phyloP scores from a whole-genome alignment of 2,797 vertebrate genomes.

The Glyptemys insculpta region DNA sequence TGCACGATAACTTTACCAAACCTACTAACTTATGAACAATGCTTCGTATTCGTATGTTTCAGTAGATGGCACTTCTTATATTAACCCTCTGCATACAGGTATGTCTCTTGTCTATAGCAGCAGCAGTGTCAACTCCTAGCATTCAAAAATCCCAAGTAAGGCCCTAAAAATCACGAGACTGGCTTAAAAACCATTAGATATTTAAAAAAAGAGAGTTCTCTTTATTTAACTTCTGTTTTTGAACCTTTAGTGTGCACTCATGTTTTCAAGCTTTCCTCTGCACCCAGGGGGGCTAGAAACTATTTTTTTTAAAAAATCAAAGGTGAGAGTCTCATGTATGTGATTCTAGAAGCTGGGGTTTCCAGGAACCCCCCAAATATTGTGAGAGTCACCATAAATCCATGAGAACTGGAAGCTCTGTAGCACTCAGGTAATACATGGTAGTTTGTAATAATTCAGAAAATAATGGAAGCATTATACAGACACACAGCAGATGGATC shows the following conservation, averaged over 20 bases:
- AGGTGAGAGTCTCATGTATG: neutral
- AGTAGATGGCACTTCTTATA: neutral
- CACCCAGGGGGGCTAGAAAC: neutral
- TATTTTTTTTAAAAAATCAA: constrained; percentile 6
- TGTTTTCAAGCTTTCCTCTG: neutral
- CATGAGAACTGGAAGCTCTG: neutral
- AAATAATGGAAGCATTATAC: neutral
- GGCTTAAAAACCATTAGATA: neutral
- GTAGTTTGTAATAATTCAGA: neutral
- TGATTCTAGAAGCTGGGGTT: neutral
- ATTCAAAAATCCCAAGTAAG: neutral
- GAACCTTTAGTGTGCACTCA: neutral
- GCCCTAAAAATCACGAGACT: neutral
- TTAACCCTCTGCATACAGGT: neutral
- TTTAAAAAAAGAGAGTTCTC: neutral
- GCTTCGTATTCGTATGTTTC: neutral
- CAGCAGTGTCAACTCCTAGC: neutral
- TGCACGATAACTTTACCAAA: neutral
- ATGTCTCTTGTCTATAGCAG: neutral
- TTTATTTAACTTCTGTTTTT: neutral
- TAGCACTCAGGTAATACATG: neutral
- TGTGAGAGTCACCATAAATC: neutral
- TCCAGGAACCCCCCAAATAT: neutral
- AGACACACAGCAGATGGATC: neutral
- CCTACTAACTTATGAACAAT: constrained; percentile 13